A percentile compares a stretch with the other conserved stretches of the same genome.
Conservation (phyloP, 2,797 vertebrate species). For the Neosilurus mollespiculum region DNA sequence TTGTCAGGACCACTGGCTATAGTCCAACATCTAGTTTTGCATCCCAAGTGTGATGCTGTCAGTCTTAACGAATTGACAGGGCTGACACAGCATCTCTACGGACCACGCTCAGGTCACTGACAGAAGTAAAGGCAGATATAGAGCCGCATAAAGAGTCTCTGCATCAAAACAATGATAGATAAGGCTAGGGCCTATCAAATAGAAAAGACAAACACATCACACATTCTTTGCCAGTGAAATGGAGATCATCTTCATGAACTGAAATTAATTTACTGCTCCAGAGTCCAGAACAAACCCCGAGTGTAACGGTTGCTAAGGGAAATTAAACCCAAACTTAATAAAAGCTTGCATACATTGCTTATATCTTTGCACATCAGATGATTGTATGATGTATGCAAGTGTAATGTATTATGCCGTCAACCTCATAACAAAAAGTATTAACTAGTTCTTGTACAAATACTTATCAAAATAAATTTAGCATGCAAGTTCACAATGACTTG, state of each 20-base stretch:
- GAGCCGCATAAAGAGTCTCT: constrained; percentile 56
- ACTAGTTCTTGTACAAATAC: too few relatives aligned
- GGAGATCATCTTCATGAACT: constrained; percentile 4
- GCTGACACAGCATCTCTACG: constrained; percentile 53
- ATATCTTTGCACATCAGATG: too few relatives aligned
- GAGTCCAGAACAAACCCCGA: neutral
- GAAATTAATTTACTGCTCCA: neutral
- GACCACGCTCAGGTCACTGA: constrained; percentile 49
- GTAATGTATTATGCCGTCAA: too few relatives aligned
- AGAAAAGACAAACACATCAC: constrained; percentile 35
- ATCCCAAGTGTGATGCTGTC: constrained; percentile 48
- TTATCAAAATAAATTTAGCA: too few relatives aligned
- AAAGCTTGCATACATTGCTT: too few relatives aligned
- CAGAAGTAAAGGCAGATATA: constrained; percentile 49
- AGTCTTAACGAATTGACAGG: constrained; percentile 53
- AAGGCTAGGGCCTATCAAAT: constrained; percentile 33
- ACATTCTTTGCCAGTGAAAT: constrained; percentile 37
- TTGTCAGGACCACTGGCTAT: constrained; percentile 43
- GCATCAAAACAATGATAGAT: constrained; percentile 51
- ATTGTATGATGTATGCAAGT: too few relatives aligned
- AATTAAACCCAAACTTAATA: too few relatives aligned
- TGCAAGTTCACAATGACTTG: too few relatives aligned
- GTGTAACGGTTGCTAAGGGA: too few relatives aligned
- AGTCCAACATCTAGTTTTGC: constrained; percentile 49
- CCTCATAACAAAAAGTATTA: too few relatives aligned